Base-by-base conservation (phyloP, 2,797 vertebrate genomes). In the Hyperoplus immaculatus region DNA sequence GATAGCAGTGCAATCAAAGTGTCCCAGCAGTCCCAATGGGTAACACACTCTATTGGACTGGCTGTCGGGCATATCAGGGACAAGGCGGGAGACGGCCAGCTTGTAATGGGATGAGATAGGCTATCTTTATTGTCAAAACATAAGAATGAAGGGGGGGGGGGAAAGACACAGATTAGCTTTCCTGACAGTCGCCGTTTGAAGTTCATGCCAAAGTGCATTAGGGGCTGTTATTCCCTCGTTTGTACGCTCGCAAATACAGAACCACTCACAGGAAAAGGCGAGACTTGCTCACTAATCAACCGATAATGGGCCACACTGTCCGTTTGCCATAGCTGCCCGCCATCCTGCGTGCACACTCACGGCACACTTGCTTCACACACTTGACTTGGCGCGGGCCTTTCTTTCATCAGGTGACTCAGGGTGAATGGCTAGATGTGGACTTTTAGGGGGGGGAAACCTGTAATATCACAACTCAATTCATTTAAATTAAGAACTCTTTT, bases 61-160 rank as follows among this genome's bases (percentile, higher is more conserved):
- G 84, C 84, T 81, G 78, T 87, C 75, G 62, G 91, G 87, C 91
- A 55, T 92, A 90, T 92, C 91, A 10, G 86, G 85, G 87, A 92
- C 88, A 85, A 88, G 91, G 88, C 87, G 75, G 91, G 93, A 95
- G 93, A 90, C 89, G 64, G 90, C 80, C 90, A 82, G 89, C 88
- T 88, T 93, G 92, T 92, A 93, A 92, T 90, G 90, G 89, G 92
- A 94, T 90, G 92, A 79, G 95, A 95, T 96, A 95, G 81, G 82
- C 80, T 95, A 95, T 96, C 95, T 94, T 95, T 96, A 95, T 95
- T 96, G 94, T 96, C 92, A 95, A 95, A 96, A 95, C 94, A 95
- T 82, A 91, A 92, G 94, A 96, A 94, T 96, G 95, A 96, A 94
- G 89, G 85, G 91, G 89, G 85, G 91, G 89, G 93, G 70, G 42